Evolutionary conservation across 2,888 invertebrate genomes (phyloP), one percentile per base, ranked within the genome.

Genomic region (Nemurella pictetii): DNA sequence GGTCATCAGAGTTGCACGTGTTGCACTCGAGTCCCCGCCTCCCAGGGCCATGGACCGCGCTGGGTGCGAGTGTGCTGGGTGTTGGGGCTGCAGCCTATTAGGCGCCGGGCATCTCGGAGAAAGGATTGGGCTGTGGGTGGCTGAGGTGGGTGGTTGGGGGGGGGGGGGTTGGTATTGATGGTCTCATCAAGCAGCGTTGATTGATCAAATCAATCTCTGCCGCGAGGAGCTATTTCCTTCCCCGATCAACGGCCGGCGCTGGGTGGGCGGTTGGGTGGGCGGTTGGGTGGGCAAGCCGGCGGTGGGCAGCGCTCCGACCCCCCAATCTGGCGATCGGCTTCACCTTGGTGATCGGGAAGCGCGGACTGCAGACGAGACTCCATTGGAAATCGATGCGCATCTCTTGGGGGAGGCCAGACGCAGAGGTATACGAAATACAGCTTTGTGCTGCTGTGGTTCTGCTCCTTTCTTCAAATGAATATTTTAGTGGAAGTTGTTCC

Each of bases 121-220:
- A 55, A 55, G 55, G 55, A 20, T 55, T 55, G 55, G 55, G 55
- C n/a, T n/a, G n/a, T n/a, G 15, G 55, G 55, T 36, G 7, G 9
- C 15, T 36, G 15, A 12, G 55, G 55, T 36, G 55, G 15, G 15
- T 7, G 55, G 55, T 36, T 7, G 75, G 73, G 32, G 4, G 32
- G 32, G 9, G 2, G 75, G 75, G 75, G 15, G 75, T 9, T 4
- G 25, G 73, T 75, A 75, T 75, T 75, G 75, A 75, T 75, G 75
- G 28, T 28, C 75, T 75, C 75, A 75, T 75, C 75, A 27, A 75
- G 75, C 26, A 9, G n/a, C 27, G 75, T 3, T 25, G 80, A 81
- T 81, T 81, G 80, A 81, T 81, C 80, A 36, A 81, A 81, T 81
- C 80, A 81, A 81, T 81, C 80, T 32, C 80, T 15, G n/a, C 28